Conservation (phyloP, 2,888 invertebrate species). For the Tenthredo distinguenda region DNA sequence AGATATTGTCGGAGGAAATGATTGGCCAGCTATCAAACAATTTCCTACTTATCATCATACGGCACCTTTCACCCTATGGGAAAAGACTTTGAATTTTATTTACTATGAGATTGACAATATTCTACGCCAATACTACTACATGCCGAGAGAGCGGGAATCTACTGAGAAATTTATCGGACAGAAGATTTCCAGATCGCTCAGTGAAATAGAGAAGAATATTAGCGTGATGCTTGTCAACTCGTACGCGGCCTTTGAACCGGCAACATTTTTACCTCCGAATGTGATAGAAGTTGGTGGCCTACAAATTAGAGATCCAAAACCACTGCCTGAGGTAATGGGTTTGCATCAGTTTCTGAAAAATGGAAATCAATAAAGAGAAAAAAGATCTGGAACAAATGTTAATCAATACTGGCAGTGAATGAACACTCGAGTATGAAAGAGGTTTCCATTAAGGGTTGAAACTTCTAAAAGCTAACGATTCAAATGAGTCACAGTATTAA, state of each 20-base stretch:
- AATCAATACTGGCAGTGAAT: background rate
- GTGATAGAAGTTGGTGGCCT: constrained; percentile 30
- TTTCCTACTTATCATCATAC: background rate
- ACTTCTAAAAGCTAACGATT: background rate
- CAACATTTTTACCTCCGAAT: constrained; percentile 26
- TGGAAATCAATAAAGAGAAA: background rate
- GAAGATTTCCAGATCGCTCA: background rate
- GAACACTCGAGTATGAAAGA: background rate
- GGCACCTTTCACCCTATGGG: background rate
- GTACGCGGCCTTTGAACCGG: background rate
- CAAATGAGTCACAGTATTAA: background rate
- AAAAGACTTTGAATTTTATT: constrained; percentile 12
- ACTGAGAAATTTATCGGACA: constrained; percentile 17
- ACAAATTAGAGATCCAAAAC: constrained; percentile 3
- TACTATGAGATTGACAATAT: constrained; percentile 18
- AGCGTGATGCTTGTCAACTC: background rate
- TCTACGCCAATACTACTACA: background rate
- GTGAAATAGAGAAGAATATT: constrained; percentile 11
- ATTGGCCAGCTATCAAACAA: constrained; percentile 7
- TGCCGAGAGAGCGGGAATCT: background rate
- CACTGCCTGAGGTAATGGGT: constrained; percentile 15
- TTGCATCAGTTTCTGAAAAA: background rate
- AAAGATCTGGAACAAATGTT: background rate
- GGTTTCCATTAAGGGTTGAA: background rate
- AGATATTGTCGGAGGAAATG: constrained; percentile 5